These are phyloP conservation scores for Leptodactylus fallax DNA, from an alignment of 2,797 vertebrate genomes.

Conservation along the genomic window DNA sequence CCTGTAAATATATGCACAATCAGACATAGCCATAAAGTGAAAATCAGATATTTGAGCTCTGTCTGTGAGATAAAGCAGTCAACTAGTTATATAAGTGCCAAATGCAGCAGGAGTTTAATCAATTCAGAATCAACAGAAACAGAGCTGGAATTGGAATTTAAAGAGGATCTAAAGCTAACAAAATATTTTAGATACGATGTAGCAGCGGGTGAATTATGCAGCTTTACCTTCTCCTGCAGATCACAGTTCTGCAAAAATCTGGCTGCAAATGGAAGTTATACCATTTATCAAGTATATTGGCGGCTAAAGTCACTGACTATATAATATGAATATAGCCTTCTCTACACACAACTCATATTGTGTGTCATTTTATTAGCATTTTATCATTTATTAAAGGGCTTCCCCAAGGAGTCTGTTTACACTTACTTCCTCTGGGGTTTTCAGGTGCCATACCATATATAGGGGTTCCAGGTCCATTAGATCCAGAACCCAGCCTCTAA, in stretches of 20 bases:
- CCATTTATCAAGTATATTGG: neutral
- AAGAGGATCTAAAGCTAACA: conserved; percentile 22
- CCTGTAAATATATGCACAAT: conserved; percentile 56
- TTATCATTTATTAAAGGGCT: too few relatives aligned
- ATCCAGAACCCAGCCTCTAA: too few relatives aligned
- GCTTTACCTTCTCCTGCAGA: neutral
- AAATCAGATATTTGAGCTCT: conserved; percentile 44
- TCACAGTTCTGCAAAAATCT: neutral
- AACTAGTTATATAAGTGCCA: conserved; percentile 41
- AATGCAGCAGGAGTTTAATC: conserved; percentile 27
- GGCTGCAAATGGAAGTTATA: neutral
- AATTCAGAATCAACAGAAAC: conserved; percentile 49
- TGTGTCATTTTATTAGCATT: too few relatives aligned
- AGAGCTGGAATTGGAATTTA: neutral
- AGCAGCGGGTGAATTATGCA: neutral
- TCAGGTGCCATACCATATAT: too few relatives aligned
- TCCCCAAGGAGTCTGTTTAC: too few relatives aligned
- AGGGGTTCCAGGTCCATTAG: too few relatives aligned
- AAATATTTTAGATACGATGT: conserved; percentile 29
- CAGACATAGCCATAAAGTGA: conserved; percentile 37
- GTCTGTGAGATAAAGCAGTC: conserved; percentile 36
- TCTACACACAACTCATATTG: neutral
- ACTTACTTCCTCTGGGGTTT: too few relatives aligned
- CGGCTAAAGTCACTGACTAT: neutral
- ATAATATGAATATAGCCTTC: too few relatives aligned